Conservation (phyloP, 2,113 vertebrate genomes). For the Tenebrosternarchus preto region DNA sequence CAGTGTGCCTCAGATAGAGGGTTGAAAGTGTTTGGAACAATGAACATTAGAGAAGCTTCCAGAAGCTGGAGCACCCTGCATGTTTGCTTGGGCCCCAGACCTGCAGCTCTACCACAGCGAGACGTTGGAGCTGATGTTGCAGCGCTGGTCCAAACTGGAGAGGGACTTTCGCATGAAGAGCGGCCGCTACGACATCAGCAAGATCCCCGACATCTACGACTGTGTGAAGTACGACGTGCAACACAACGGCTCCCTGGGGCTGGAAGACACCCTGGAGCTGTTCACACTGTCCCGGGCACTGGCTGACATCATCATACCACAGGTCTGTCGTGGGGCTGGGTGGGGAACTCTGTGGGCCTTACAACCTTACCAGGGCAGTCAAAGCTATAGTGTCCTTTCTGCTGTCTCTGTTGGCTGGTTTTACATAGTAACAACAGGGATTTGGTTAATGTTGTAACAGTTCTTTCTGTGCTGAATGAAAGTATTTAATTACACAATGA, state of each 20-base stretch:
- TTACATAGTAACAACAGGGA: too few relatives aligned
- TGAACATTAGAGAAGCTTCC: too few relatives aligned
- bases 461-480: too few relatives aligned
- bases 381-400: too few relatives aligned
- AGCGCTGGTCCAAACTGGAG: slow-evolving; percentile 96
- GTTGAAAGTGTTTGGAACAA: too few relatives aligned
- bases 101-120: slow-evolving; percentile 97
- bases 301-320: slow-evolving; percentile 94
- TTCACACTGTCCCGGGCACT: slow-evolving; percentile 88
- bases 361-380: too few relatives aligned
- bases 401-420: too few relatives aligned
- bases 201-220: slow-evolving; percentile 97
- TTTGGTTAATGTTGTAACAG: too few relatives aligned
- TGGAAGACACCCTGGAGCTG: slow-evolving; percentile 90
- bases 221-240: slow-evolving; percentile 97
- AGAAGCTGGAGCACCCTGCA: too few relatives aligned
- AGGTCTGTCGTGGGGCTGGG: slow-evolving; percentile 73
- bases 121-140: slow-evolving; percentile 94
- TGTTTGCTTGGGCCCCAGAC: slow-evolving; percentile 66
- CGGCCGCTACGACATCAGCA: slow-evolving; percentile 96
- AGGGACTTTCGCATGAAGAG: slow-evolving; percentile 94
- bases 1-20: too few relatives aligned
- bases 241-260: slow-evolving; percentile 86
- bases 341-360: too few relatives aligned
- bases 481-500: too few relatives aligned